Conservation (phyloP, 2,113 vertebrate genomes). For the Cheilinus undulatus region DNA sequence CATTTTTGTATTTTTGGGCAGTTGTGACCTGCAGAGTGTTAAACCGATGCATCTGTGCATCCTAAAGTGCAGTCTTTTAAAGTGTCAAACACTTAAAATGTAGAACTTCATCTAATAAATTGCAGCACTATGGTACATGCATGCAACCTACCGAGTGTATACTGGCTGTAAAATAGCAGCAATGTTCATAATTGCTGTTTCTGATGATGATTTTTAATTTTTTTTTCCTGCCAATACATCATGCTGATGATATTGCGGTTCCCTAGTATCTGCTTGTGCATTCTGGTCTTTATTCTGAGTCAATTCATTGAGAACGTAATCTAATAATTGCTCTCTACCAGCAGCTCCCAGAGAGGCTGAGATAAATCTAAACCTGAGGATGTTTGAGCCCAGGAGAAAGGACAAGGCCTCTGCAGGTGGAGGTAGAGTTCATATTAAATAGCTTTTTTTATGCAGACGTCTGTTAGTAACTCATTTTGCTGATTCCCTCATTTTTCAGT, state of each 20-base stretch:
- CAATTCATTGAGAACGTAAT: background rate
- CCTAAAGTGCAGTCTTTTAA: no score
- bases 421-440: background rate
- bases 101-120: no score
- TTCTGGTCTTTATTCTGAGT: background rate
- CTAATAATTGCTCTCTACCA: background rate
- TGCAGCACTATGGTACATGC: no score
- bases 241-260: no score
- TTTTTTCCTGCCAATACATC: no score
- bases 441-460: background rate
- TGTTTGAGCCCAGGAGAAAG: background rate
- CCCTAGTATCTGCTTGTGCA: no score
- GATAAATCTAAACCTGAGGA: background rate
- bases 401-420: background rate
- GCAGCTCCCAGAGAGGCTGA: slow-evolving; percentile 10
- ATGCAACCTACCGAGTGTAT: no score
- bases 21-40: background rate
- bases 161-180: no score
- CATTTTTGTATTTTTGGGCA: background rate
- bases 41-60: no score
- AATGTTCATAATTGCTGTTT: no score
- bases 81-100: no score
- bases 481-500: background rate
- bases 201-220: no score
- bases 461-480: background rate